These are phyloP conservation scores for Cladorhizidae sp. DNA, from an alignment of 37 sponge, comb jelly and placozoan genomes.

Conservation along the genomic window DNA sequence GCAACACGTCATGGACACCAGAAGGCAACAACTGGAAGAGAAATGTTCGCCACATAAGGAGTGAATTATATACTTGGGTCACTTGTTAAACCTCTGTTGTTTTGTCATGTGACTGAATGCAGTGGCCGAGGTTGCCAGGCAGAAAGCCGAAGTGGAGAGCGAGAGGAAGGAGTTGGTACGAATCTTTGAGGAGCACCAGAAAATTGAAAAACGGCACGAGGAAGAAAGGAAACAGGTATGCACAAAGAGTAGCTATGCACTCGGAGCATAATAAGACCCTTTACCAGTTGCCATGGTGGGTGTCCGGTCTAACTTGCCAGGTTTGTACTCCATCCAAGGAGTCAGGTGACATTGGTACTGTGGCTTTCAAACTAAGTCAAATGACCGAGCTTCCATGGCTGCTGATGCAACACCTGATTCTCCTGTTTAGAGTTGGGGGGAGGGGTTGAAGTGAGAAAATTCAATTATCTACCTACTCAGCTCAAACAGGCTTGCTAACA, in stretches of 20 bases:
- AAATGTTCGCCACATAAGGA: constrained; percentile 57
- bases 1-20: constrained; percentile 82
- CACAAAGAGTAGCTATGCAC: not conserved
- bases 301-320: no score
- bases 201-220: constrained; percentile 72
- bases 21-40: constrained; percentile 83
- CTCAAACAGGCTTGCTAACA: no score
- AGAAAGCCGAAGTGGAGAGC: constrained; percentile 47
- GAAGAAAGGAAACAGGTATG: constrained; percentile 49
- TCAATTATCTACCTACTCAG: no score
- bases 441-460: no score
- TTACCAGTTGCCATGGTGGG: not conserved
- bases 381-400: no score
- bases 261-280: not conserved
- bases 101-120: no score
- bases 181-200: constrained; percentile 75
- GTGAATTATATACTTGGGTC: not conserved
- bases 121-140: constrained; percentile 59
- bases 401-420: no score
- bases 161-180: constrained; percentile 58
- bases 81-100: not conserved
- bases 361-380: no score
- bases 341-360: no score
- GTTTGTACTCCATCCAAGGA: no score
- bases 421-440: no score